Percentiles rank a stretch among this genome's conserved stretches.
phyloP scores from a whole-genome alignment of 1,140 invertebrate genomes.

The Drosophila willistoni region DNA sequence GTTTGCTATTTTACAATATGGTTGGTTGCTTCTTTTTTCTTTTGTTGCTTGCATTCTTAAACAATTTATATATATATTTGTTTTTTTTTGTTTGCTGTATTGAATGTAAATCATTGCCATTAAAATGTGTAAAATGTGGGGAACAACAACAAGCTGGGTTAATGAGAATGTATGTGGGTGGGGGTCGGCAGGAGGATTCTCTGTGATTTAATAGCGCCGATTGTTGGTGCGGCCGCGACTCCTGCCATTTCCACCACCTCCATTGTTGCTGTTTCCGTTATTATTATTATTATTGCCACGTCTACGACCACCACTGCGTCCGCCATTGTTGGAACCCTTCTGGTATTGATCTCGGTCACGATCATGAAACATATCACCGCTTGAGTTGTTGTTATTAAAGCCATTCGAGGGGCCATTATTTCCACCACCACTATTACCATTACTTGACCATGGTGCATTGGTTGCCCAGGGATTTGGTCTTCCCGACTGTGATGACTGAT shows the following conservation, averaged over 20 bases:
- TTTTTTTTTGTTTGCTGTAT: background rate
- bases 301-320: conserved; percentile 60
- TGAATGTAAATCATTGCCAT: background rate
- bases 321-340: conserved; percentile 46
- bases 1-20: background rate
- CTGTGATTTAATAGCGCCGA: conserved; percentile 61
- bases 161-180: conserved; percentile 36
- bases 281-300: conserved; percentile 62
- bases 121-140: background rate
- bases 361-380: conserved; percentile 55
- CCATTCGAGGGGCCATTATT: conserved; percentile 37
- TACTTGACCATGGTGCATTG: conserved; percentile 62
- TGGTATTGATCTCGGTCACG: conserved; percentile 57
- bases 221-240: conserved; percentile 48
- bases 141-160: conserved; percentile 17
- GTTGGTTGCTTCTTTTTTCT: background rate
- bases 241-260: conserved; percentile 32
- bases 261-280: conserved; percentile 12
- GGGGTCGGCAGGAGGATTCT: conserved; percentile 17
- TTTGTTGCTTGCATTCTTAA: background rate
- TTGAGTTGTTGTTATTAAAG: conserved; percentile 62
- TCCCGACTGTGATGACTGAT: conserved; percentile 19
- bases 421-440: conserved; percentile 41
- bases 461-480: conserved; percentile 75
- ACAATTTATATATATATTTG: background rate